Evolutionary conservation across 2,888 invertebrate species (phyloP).

Genomic region (Omphaloscelis lunosa): DNA sequence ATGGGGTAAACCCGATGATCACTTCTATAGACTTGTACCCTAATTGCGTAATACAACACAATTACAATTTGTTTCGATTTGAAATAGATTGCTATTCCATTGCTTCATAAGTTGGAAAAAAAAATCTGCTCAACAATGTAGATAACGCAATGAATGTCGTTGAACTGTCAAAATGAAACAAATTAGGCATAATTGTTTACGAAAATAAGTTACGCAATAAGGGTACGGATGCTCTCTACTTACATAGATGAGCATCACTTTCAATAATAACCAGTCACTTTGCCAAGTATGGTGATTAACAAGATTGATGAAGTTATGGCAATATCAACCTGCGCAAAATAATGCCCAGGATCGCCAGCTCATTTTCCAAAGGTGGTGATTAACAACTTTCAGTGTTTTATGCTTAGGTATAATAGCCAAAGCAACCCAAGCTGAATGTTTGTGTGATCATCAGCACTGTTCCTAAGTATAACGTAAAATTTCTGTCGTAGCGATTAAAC

Average conservation of each 20-base stretch:
- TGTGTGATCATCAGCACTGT: not conserved
- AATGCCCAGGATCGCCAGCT: not conserved
- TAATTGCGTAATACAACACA: too few species aligned
- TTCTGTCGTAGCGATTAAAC: not conserved
- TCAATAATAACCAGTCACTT: not conserved
- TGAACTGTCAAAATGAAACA: too few species aligned
- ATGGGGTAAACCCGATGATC: not conserved
- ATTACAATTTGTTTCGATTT: too few species aligned
- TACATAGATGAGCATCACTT: not conserved
- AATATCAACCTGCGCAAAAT: not conserved
- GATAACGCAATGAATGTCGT: too few species aligned
- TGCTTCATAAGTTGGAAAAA: too few species aligned
- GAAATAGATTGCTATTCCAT: too few species aligned
- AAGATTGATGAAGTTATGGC: not conserved
- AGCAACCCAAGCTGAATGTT: not conserved
- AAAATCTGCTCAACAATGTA: too few species aligned
- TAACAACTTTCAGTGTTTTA: not conserved
- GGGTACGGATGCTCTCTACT: too few species aligned
- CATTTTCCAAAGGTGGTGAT: not conserved
- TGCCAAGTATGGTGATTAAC: not conserved
- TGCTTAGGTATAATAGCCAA: not conserved
- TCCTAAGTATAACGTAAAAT: not conserved
- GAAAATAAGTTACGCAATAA: too few species aligned
- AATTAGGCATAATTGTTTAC: too few species aligned
- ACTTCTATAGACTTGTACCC: too few species aligned